These are phyloP conservation scores for Pachyseris speciosa DNA, from an alignment of 64 coral and sea anemone species.

Conservation along the genomic window DNA sequence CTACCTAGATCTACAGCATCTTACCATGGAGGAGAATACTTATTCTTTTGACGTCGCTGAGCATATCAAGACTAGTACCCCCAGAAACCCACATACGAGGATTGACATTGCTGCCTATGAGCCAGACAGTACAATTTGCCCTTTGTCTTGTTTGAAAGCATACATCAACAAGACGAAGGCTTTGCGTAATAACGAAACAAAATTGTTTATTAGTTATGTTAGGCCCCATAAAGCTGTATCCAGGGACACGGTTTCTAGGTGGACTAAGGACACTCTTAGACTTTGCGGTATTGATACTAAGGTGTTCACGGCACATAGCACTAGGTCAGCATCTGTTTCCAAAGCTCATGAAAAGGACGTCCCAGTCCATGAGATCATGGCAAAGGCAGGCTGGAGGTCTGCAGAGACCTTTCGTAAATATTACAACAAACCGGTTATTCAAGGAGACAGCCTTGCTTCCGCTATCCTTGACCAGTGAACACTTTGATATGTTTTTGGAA, in stretches of 20 bases:
- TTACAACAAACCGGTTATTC: conserved; percentile 53
- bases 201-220: conserved; percentile 59
- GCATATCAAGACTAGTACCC: conserved; percentile 54
- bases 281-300: conserved; percentile 49
- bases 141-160: conserved; percentile 16
- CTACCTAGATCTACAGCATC: neutral
- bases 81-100: neutral
- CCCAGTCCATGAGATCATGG: conserved; percentile 28
- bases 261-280: conserved; percentile 43
- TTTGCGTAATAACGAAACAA: conserved; percentile 11
- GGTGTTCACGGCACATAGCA: conserved; percentile 39
- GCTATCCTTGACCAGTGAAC: neutral
- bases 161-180: conserved; percentile 51
- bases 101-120: conserved; percentile 35
- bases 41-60: conserved; percentile 17
- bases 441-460: neutral
- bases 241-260: conserved; percentile 53
- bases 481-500: neutral
- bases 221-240: conserved; percentile 48
- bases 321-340: conserved; percentile 54
- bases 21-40: conserved; percentile 9
- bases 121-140: conserved; percentile 49
- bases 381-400: conserved; percentile 38
- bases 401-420: conserved; percentile 52
- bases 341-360: conserved; percentile 24